phyloP scores from a whole-genome alignment of 2,888 invertebrate genomes.

The Melipona bicolor region DNA sequence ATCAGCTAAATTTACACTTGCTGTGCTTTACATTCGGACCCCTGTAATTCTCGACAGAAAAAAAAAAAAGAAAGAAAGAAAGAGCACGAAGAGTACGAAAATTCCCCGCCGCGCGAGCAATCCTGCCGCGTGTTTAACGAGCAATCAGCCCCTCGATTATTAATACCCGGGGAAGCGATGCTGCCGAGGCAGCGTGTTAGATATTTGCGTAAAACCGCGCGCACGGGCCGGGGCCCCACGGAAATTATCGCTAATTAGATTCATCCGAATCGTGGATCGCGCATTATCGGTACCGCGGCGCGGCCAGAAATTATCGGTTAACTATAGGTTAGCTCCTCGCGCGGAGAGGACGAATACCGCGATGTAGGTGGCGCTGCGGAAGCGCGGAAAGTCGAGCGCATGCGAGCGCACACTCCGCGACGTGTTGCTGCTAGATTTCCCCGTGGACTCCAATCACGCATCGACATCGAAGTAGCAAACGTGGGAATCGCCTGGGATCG shows the following conservation, averaged over 20 bases:
- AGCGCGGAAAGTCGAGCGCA: conserved; percentile 57
- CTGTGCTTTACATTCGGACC: too few relatives aligned
- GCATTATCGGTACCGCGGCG: conserved; percentile 43
- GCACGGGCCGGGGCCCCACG: background rate
- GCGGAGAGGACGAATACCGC: background rate
- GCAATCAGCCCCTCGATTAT: conserved; percentile 42
- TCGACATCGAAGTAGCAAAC: conserved; percentile 77
- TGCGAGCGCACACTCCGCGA: conserved; percentile 33
- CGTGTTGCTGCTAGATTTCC: conserved; percentile 81
- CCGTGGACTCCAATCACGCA: conserved; percentile 81
- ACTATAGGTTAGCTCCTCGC: conserved; percentile 20
- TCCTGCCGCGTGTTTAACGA: conserved; percentile 4
- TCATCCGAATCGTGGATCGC: conserved; percentile 55
- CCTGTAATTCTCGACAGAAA: too few relatives aligned
- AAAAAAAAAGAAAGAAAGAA: too few relatives aligned
- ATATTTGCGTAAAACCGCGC: conserved; percentile 49
- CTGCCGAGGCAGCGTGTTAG: conserved; percentile 14
- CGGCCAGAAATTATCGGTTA: conserved; percentile 46
- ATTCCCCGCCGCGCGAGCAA: background rate
- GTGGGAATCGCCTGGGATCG: conserved; percentile 70
- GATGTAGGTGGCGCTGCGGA: conserved; percentile 25
- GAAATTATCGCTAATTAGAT: conserved; percentile 63
- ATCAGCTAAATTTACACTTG: too few relatives aligned
- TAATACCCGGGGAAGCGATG: conserved; percentile 33
- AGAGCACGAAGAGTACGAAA: background rate